Evolutionary conservation across 2,888 invertebrate species (phyloP).

Genomic region (Melangyna quadrimaculata): DNA sequence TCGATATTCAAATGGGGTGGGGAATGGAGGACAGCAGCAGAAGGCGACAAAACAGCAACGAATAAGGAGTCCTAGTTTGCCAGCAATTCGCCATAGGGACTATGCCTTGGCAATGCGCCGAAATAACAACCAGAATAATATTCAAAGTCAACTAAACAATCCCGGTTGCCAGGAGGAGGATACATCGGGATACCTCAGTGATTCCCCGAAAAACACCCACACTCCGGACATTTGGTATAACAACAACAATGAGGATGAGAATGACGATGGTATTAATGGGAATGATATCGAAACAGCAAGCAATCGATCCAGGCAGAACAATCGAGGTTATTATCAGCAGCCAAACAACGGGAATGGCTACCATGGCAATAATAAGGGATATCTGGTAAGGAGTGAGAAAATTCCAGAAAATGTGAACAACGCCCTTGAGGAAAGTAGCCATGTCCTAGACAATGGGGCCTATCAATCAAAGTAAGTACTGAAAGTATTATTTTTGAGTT

Average conservation of each 20-base stretch:
- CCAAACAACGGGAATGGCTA: conserved; percentile 68
- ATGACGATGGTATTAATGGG: conserved; percentile 72
- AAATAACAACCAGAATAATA: conserved; percentile 75
- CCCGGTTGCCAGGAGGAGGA: conserved; percentile 85
- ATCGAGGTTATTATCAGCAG: conserved; percentile 61
- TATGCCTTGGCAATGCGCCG: conserved; percentile 73
- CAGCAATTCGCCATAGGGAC: conserved; percentile 83
- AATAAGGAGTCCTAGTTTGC: conserved; percentile 85
- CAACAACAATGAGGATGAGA: conserved; percentile 75
- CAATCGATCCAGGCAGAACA: conserved; percentile 74
- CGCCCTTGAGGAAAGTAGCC: conserved; percentile 45
- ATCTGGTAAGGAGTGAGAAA: conserved; percentile 30
- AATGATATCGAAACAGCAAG: conserved; percentile 71
- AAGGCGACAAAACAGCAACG: conserved; percentile 75
- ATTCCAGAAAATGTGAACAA: conserved; percentile 39
- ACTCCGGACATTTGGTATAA: conserved; percentile 82
- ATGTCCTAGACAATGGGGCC: conserved; percentile 42
- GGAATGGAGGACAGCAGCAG: conserved; percentile 6
- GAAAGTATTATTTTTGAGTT: not conserved
- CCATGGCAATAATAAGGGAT: conserved; percentile 69
- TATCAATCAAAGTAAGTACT: conserved; percentile 53
- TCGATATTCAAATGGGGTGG: conserved; percentile 48
- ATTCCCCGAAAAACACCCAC: conserved; percentile 84
- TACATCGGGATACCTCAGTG: conserved; percentile 92
- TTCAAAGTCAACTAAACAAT: conserved; percentile 76